A percentile compares a stretch with the other conserved stretches of the same genome.
These are phyloP conservation scores for Zaprionus lineosus DNA, from an alignment of 2,888 invertebrate species.

Conservation along the genomic window DNA sequence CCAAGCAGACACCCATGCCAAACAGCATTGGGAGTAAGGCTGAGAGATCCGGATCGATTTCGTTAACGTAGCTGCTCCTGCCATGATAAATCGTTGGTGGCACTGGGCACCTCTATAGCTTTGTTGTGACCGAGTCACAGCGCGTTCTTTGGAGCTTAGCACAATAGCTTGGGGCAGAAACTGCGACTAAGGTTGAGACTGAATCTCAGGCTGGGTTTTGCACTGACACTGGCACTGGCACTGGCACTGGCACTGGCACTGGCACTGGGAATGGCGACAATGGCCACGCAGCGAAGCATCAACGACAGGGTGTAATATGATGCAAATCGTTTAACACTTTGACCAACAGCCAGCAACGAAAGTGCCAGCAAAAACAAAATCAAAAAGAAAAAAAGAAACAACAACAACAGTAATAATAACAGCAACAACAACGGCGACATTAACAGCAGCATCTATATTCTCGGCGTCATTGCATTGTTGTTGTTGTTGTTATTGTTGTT, in stretches of 20 bases:
- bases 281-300: constrained; percentile 67
- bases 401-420: constrained; percentile 36
- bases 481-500: constrained; percentile 11
- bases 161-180: constrained; percentile 60
- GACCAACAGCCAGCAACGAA: constrained; percentile 57
- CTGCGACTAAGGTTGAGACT: constrained; percentile 5
- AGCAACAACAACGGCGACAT: constrained; percentile 17
- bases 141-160: constrained; percentile 54
- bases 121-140: constrained; percentile 50
- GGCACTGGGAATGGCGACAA: constrained; percentile 50
- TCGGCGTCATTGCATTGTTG: constrained; percentile 63
- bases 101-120: constrained; percentile 46
- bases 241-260: constrained; percentile 5
- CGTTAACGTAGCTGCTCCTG: constrained; percentile 67
- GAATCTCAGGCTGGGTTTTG: background rate
- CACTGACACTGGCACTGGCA: constrained; percentile 13
- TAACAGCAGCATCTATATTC: constrained; percentile 22
- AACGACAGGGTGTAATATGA: constrained; percentile 70
- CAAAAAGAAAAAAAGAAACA: constrained; percentile 20
- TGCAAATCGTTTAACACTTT: constrained; percentile 77
- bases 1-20: constrained; percentile 9
- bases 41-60: constrained; percentile 73
- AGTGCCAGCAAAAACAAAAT: constrained; percentile 22
- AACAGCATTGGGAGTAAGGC: constrained; percentile 5
- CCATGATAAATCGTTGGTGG: constrained; percentile 72